Conservation (phyloP, 2,888 invertebrate genomes). For the Incurvaria masculella region DNA sequence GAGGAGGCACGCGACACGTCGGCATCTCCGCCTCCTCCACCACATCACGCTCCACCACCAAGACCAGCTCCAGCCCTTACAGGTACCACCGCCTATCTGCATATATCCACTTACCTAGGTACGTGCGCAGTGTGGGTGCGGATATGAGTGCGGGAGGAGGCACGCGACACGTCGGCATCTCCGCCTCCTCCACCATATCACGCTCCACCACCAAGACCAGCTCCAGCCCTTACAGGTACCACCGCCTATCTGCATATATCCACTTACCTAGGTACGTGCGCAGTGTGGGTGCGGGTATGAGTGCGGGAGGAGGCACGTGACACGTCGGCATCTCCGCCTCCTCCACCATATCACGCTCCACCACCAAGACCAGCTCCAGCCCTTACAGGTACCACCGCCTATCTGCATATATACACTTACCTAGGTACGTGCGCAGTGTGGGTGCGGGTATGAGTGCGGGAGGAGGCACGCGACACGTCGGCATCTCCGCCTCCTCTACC, state of each 20-base stretch:
- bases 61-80: conserved; percentile 92
- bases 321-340: conserved; percentile 81
- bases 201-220: conserved; percentile 93
- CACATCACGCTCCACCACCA: conserved; percentile 90
- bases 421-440: no score
- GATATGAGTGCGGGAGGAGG: no score
- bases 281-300: no score
- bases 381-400: conserved; percentile 74
- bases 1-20: conserved; percentile 75
- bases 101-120: no score
- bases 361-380: conserved; percentile 81
- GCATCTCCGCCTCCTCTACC: conserved; percentile 92
- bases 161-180: conserved; percentile 86
- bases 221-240: conserved; percentile 83
- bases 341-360: conserved; percentile 83
- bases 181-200: conserved; percentile 92
- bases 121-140: no score
- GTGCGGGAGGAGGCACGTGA: no score
- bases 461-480: no score
- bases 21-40: conserved; percentile 95
- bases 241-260: no score
- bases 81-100: conserved; percentile 60
- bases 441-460: no score
- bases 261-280: no score
- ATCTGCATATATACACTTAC: no score